Evolutionary conservation across 2,797 vertebrate species (phyloP), one percentile per base, ranked within the genome.

Genomic region (Tragelaphus eurycerus): DNA sequence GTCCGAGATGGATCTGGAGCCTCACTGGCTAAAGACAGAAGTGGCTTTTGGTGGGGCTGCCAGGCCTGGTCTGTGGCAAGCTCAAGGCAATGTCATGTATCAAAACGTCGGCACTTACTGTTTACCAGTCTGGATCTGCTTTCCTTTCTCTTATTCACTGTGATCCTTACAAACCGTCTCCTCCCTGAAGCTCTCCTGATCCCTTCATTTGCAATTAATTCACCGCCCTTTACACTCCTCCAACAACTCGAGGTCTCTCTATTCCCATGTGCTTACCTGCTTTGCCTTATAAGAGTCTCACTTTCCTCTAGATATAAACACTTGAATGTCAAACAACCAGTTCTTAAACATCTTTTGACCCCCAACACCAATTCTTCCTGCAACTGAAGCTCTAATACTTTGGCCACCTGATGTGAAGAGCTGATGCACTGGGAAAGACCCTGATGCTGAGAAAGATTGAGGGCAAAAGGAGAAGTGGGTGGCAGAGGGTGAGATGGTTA

Each of bases 1-100:
- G 96, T 97, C 90, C 86, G 95, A 95, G 89, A 97, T 87, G 94
- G 84, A 96, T 93, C 64, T 96, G 97, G 98, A 97, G 97, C 84
- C 97, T 96, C 82, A 19, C 64, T 55, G 96, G 50, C 97, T 94
- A 86, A 95, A 85, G 59, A 84, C 83, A 74, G 71, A 79, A 27
- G 86, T 78, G 74, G 84, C 76, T 97, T 96, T 91, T 76, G 19
- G 81, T 34, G 38, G 60, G 25, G 55, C 90, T 87, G 50, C 84
- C 62, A 82, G 88, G 52, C 46, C 83, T 57, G 43, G 57, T 76
- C 88, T 89, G n/a, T 29, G 83, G 83, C 46, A 88, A 92, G 48
- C 64, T 46, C 76, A 13, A 52, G 67, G 59, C 50, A 48, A 83
- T 54, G 50, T 76, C 89, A 59, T 11, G 29, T 52, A 50, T 92